Evolutionary conservation across 2,797 vertebrate species (phyloP).

Genomic region (Cephalopachus bancanus): DNA sequence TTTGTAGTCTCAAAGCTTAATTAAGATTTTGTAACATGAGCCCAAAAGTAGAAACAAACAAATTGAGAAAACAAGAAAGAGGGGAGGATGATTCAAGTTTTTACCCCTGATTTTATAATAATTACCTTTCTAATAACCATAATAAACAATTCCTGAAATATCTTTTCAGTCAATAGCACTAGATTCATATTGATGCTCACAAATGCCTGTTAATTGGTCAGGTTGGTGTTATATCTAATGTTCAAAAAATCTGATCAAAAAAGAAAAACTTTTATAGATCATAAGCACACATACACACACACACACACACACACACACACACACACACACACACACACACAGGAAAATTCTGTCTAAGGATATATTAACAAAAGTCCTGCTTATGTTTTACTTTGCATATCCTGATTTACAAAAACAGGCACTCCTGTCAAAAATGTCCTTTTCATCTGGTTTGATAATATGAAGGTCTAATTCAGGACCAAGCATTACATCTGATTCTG

Average conservation of each 20-base stretch:
- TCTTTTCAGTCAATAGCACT: background rate
- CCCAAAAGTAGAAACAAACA: background rate
- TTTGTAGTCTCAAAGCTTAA: background rate
- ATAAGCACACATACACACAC: background rate
- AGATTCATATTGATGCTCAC: background rate
- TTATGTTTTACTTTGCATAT: background rate
- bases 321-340: too few species aligned
- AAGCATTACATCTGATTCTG: background rate
- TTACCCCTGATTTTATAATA: background rate
- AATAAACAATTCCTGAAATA: background rate
- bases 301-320: too few species aligned
- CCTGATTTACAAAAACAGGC: background rate
- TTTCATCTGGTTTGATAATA: background rate
- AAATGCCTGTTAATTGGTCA: background rate
- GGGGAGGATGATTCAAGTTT: rapidly evolving
- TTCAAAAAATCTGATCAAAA: background rate
- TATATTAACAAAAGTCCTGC: background rate
- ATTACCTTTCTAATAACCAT: background rate
- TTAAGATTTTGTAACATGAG: background rate
- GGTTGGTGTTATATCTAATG: background rate
- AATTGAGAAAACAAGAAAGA: background rate
- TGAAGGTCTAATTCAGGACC: background rate
- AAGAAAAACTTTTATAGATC: background rate
- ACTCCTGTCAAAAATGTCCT: background rate
- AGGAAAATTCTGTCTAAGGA: background rate